A percentile compares a stretch with the other conserved stretches of the same genome.
phyloP scores from a whole-genome alignment of 2,888 invertebrate species.

The Andricus quercusramuli region DNA sequence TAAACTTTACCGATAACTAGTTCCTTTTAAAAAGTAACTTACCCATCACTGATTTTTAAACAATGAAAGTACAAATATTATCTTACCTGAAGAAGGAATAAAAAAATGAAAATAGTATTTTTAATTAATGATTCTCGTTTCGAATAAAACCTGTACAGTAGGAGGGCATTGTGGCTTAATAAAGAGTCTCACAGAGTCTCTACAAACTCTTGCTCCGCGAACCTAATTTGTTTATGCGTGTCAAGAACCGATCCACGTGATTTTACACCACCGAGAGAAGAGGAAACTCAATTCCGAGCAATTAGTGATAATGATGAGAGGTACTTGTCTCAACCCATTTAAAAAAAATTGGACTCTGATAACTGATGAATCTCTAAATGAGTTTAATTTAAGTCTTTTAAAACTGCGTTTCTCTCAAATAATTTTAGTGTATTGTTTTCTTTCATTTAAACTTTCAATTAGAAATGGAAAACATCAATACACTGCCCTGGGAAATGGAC shows the following conservation, averaged over 20 bases:
- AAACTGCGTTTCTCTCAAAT: not conserved
- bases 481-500: conserved; percentile 82
- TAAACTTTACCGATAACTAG: no score
- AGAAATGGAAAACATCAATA: conserved; percentile 83
- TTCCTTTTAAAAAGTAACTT: no score
- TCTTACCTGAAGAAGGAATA: not conserved
- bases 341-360: not conserved
- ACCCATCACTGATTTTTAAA: no score
- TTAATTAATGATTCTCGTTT: conserved; percentile 57
- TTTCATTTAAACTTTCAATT: not conserved
- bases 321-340: not conserved
- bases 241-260: conserved; percentile 18
- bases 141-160: conserved; percentile 72
- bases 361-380: not conserved
- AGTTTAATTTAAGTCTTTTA: not conserved
- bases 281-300: not conserved
- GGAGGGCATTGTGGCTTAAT: conserved; percentile 58
- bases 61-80: not conserved
- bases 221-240: conserved; percentile 61
- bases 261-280: conserved; percentile 12
- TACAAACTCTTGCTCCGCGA: conserved; percentile 57
- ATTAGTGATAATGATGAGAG: conserved; percentile 10
- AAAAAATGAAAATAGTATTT: not conserved
- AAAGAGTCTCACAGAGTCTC: conserved; percentile 4
- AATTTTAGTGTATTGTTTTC: not conserved